Percentiles rank a stretch among this genome's conserved stretches.
phyloP scores from a whole-genome alignment of 2,888 invertebrate species.

The Glaucopsyche alexis region DNA sequence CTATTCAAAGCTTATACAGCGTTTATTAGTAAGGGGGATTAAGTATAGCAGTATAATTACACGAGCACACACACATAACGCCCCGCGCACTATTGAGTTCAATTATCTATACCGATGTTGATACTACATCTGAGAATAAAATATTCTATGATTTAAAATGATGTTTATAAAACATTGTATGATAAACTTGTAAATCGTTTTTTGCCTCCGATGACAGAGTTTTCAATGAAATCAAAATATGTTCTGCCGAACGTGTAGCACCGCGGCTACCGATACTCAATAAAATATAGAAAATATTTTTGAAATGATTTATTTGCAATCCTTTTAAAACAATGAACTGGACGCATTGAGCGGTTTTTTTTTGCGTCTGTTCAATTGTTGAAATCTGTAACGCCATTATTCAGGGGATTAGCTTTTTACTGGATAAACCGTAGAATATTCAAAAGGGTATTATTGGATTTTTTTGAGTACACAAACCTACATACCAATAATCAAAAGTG shows the following conservation, averaged over 20 bases:
- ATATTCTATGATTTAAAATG: too few relatives aligned
- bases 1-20: too few relatives aligned
- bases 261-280: not conserved
- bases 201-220: not conserved
- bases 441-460: constrained; percentile 75
- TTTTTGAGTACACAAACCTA: constrained; percentile 47
- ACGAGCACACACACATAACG: too few relatives aligned
- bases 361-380: constrained; percentile 68
- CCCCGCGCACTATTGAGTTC: too few relatives aligned
- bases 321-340: constrained; percentile 40
- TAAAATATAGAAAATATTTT: constrained; percentile 21
- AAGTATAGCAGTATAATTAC: too few relatives aligned
- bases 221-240: constrained; percentile 2
- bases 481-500: not conserved
- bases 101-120: too few relatives aligned
- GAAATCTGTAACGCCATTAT: constrained; percentile 77
- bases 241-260: not conserved
- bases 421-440: constrained; percentile 72
- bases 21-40: too few relatives aligned
- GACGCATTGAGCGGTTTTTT: constrained; percentile 58
- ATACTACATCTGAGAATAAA: too few relatives aligned
- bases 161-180: too few relatives aligned
- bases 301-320: constrained; percentile 16
- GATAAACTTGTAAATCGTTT: not conserved
- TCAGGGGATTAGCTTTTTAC: constrained; percentile 76